A percentile compares a stretch with the other conserved stretches of the same genome.
phyloP scores from a whole-genome alignment of 2,888 invertebrate species.

The Dryococelus australis region DNA sequence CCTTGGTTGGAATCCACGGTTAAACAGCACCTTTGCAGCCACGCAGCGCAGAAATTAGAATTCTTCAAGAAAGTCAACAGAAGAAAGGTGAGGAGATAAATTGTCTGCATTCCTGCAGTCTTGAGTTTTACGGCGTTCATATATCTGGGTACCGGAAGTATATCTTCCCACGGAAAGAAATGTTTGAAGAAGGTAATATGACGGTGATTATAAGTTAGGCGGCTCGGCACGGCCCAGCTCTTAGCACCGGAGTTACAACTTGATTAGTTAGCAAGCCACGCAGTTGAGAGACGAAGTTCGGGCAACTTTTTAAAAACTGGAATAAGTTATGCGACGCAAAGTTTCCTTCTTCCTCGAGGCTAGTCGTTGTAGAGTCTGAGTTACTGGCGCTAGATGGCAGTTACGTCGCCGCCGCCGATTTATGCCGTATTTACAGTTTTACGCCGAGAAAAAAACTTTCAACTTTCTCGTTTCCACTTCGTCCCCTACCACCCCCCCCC shows the following conservation, averaged over 20 bases:
- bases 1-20: too few relatives aligned
- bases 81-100: too few relatives aligned
- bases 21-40: too few relatives aligned
- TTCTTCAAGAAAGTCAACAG: too few relatives aligned
- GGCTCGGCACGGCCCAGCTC: too few relatives aligned
- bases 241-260: background rate
- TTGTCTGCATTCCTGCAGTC: too few relatives aligned
- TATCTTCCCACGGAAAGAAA: background rate
- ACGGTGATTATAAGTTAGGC: background rate
- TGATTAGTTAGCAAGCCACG: background rate
- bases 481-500: background rate
- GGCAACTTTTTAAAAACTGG: background rate
- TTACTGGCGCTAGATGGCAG: background rate
- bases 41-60: too few relatives aligned
- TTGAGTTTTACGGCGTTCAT: too few relatives aligned
- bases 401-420: background rate
- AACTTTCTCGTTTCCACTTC: background rate
- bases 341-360: background rate
- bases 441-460: background rate
- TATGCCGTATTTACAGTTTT: conserved; percentile 16
- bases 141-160: too few relatives aligned
- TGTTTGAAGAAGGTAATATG: background rate
- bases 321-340: background rate
- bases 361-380: background rate
- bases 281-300: background rate